These are phyloP conservation scores for Morinoia aosen DNA, from an alignment of 2,888 invertebrate species.

Conservation along the genomic window DNA sequence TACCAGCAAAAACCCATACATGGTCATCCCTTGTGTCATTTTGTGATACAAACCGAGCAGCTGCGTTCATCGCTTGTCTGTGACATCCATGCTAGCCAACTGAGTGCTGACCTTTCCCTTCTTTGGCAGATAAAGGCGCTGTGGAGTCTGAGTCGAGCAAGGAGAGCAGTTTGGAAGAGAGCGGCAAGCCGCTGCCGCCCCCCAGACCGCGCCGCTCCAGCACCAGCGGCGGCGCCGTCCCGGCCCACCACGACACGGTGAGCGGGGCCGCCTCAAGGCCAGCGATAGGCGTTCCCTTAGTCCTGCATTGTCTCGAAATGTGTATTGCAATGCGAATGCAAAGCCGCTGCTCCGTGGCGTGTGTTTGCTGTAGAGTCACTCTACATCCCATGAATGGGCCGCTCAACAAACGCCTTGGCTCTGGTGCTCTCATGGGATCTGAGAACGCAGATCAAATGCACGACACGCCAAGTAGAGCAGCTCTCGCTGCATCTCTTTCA, in stretches of 20 bases:
- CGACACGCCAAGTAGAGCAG: too few relatives aligned
- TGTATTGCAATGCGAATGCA: too few relatives aligned
- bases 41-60: background rate
- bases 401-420: too few relatives aligned
- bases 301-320: background rate
- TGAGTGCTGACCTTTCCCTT: background rate
- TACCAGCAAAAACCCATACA: background rate
- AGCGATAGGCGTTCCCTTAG: background rate
- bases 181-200: constrained; percentile 38
- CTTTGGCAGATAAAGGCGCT: constrained; percentile 76
- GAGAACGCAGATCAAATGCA: too few relatives aligned
- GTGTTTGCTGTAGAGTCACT: too few relatives aligned
- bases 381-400: too few relatives aligned
- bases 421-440: too few relatives aligned
- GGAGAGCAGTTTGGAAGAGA: constrained; percentile 84
- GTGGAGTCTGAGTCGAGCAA: constrained; percentile 81
- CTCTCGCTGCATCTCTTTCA: too few relatives aligned
- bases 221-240: background rate
- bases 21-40: background rate
- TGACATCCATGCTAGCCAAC: background rate
- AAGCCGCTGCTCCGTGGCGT: too few relatives aligned
- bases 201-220: constrained; percentile 47
- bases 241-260: background rate
- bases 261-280: background rate
- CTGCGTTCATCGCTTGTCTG: background rate